Base-by-base conservation (phyloP, 2,888 invertebrate genomes). In the Exocentrus adspersus region DNA sequence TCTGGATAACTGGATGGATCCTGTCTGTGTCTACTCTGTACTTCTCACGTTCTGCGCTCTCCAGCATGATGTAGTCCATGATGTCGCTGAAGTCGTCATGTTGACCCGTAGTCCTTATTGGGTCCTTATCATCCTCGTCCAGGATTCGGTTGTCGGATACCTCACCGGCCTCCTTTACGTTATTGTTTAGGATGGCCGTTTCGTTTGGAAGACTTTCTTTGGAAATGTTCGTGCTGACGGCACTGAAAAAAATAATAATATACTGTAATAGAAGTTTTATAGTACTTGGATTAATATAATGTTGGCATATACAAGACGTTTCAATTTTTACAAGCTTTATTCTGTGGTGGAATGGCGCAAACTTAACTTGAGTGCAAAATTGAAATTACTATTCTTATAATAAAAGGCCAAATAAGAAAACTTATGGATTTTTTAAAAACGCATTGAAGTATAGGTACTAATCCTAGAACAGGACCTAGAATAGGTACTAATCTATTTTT, bases 71-170 rank as follows among this genome's bases (percentile, higher is more conserved):
- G 71, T 83, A 83, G 73, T 83, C 83, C 67, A 86, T 80, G 45
- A 91, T 82, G 80, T 91, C 91, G 63, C 85, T 84, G 77, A 88
- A 91, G 62, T 84, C 84, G 78, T 90, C 90, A 66, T 85, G 84
- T 3, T 85, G 85, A 12, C 85, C 56, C 6, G 60, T 21, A 53
- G 59, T 30, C 60, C 70, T 72, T 20, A 62, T 64, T 2, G 61
- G 56, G 37, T 66, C 62, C 50, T 70, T 68, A 28, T 65, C 67
- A 37, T 64, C 64, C 48, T 54, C 66, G 19, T 57, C 61, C 30
- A 62, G 52, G 20, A 61, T 53, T 9, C 50, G 58, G 17, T 65
- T 62, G 32, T 64, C 67, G 17, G 51, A 28, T 5, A 50, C 43
- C 16, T 50, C 46, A 42, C 48, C 60, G 32, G 54, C 62, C 32